phyloP scores from a whole-genome alignment of 1,140 invertebrate genomes.

The Reticulitermes speratus region DNA sequence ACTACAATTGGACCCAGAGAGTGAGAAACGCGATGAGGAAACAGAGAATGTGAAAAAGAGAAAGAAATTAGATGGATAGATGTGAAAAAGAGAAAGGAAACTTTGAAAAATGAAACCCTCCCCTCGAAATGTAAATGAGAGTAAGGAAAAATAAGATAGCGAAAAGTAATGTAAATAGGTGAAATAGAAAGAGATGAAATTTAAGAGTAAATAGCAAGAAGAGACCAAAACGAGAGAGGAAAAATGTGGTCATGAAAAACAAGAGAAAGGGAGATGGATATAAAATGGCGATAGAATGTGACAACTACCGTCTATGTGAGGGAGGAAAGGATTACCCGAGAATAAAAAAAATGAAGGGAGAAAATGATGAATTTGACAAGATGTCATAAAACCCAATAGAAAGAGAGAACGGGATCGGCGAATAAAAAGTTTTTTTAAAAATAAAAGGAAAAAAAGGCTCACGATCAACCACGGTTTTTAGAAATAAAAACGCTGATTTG shows the following conservation, averaged over 20 bases:
- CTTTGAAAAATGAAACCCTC: too few species aligned
- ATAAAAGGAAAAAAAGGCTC: too few species aligned
- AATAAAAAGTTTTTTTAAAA: neutral
- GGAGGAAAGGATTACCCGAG: neutral
- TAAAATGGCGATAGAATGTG: neutral
- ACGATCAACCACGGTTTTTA: too few species aligned
- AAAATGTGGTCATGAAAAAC: neutral
- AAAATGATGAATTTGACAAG: constrained; percentile 17
- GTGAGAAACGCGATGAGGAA: neutral
- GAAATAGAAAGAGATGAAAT: neutral
- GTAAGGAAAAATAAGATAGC: neutral
- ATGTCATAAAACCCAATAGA: neutral
- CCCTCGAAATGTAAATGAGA: too few species aligned
- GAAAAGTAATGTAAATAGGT: neutral
- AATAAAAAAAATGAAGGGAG: neutral
- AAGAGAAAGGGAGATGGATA: neutral
- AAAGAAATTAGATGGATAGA: too few species aligned
- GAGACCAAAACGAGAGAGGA: neutral
- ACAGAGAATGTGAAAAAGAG: neutral
- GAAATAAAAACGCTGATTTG: too few species aligned
- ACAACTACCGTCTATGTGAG: neutral
- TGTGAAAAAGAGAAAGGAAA: too few species aligned
- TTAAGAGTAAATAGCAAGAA: neutral
- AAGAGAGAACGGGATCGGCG: neutral
- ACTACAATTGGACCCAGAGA: constrained; percentile 59